Percentiles rank a stretch among this genome's conserved stretches.
phyloP scores from a whole-genome alignment of 1,140 invertebrate genomes.

The Drosophila pectinifera region DNA sequence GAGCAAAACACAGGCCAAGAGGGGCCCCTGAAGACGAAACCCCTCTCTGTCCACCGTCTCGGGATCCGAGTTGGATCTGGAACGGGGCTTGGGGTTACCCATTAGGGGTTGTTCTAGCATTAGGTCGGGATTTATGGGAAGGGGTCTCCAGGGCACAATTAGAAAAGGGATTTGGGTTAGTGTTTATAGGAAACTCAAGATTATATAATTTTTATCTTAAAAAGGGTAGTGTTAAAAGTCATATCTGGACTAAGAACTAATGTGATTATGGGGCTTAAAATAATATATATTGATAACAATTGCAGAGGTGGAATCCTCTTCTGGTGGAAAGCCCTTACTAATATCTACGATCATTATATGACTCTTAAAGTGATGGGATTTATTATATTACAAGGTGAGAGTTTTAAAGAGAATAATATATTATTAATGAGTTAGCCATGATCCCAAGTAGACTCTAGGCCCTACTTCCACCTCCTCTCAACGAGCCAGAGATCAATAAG shows the following conservation, averaged over 20 bases:
- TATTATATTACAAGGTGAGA: background rate
- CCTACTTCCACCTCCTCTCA: constrained; percentile 2
- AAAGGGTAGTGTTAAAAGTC: constrained; percentile 8
- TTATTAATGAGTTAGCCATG: background rate
- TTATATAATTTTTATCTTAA: background rate
- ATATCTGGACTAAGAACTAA: background rate
- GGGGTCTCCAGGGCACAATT: background rate
- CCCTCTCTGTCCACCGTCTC: constrained; percentile 47
- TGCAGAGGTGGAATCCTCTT: background rate
- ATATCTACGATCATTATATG: too few species aligned
- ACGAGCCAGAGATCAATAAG: constrained; percentile 26
- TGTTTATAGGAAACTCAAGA: constrained; percentile 17
- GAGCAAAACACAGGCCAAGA: constrained; percentile 60
- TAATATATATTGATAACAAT: background rate
- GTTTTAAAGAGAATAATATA: too few species aligned
- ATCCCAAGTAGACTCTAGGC: background rate
- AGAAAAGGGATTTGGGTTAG: constrained; percentile 11
- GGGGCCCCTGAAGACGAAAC: constrained; percentile 39
- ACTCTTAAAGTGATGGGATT: too few species aligned
- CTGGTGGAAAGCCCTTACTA: too few species aligned
- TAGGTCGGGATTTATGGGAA: constrained; percentile 30
- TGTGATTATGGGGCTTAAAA: background rate
- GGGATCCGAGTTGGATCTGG: constrained; percentile 45
- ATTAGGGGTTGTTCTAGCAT: constrained; percentile 32
- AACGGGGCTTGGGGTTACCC: constrained; percentile 17